phyloP scores from a whole-genome alignment of 2,797 vertebrate genomes.

The Leucoraja ocellata region DNA sequence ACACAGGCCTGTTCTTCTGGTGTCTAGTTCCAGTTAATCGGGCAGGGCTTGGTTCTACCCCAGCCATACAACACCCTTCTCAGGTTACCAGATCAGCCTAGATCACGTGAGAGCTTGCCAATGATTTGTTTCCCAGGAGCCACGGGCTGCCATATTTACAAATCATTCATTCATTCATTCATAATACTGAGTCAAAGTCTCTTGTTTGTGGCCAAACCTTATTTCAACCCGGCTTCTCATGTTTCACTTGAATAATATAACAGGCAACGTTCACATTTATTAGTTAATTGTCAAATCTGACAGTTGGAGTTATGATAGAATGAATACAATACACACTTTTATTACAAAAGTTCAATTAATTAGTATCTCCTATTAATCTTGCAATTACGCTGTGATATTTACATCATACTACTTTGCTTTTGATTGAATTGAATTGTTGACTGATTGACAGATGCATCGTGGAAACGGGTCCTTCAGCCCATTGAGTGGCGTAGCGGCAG shows the following conservation, averaged over 20 bases:
- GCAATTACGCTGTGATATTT: not conserved
- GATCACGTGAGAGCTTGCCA: conserved; percentile 26
- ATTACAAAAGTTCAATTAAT: not conserved
- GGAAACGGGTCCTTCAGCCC: too few relatives aligned
- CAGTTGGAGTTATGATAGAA: not conserved
- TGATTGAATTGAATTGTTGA: too few relatives aligned
- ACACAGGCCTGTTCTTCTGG: conserved; percentile 31
- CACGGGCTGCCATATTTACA: not conserved
- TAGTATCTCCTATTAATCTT: not conserved
- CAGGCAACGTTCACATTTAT: not conserved
- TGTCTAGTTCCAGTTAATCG: conserved; percentile 27
- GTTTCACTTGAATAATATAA: not conserved
- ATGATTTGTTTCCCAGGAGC: conserved; percentile 22
- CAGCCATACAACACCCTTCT: conserved; percentile 5
- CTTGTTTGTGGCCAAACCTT: not conserved
- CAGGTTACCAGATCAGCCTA: not conserved
- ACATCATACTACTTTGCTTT: not conserved
- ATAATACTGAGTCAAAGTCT: not conserved
- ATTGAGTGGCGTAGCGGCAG: too few relatives aligned
- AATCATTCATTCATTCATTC: not conserved
- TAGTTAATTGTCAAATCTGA: not conserved
- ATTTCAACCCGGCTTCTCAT: not conserved
- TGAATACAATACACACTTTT: too few relatives aligned
- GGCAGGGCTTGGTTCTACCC: not conserved
- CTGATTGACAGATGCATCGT: too few relatives aligned